Evolutionary conservation across 2,888 invertebrate genomes (phyloP), one percentile per base, ranked within the genome.

Genomic region (Habrosyne pyritoides): DNA sequence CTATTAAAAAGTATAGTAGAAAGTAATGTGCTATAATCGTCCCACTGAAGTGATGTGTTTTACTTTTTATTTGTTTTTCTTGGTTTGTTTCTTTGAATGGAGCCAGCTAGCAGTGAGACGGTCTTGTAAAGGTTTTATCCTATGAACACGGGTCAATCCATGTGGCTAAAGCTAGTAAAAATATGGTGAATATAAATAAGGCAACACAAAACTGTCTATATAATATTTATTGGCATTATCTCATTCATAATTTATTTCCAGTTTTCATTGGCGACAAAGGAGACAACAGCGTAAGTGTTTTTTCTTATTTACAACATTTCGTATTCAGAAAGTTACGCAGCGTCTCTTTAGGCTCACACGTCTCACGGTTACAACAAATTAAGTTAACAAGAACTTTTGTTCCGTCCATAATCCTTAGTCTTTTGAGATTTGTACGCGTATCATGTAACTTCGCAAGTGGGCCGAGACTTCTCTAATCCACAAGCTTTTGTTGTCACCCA

Each of bases 231-330:
- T 21, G 26, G n/a, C 49, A 46, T 49, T 58, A 49, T 54, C 14
- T 52, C 24, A 55, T 49, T 22, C 28, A 54, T 62, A 60, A 68
- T 67, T 53, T 58, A 48, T 63, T 64, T 79, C 21, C 77, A 88
- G 87, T 83, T 77, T 81, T 75, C 70, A 68, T 69, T 65, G 84
- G 84, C 55, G 87, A 85, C 53, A 87, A 84, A 67, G 83, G 76
- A 58, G 83, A 78, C 18, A 79, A 77, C 52, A 74, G 66, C 55
- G 89, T 89, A 76, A 88, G 87, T 88, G 77, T 60, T 24, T 22
- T 49, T 57, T 54, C 10, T 56, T 14, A 28, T 18, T 30, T 26
- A 55, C 42, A 42, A 42, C 42, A 42, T 42, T 42, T 42, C 42
- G 42, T 42, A 42, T 42, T 42, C 42, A 18, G 42, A 42, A 42